Evolutionary conservation across 2,113 vertebrate genomes (phyloP), one percentile per base, ranked within the genome.

Genomic region (Ophthalmotilapia sp.): DNA sequence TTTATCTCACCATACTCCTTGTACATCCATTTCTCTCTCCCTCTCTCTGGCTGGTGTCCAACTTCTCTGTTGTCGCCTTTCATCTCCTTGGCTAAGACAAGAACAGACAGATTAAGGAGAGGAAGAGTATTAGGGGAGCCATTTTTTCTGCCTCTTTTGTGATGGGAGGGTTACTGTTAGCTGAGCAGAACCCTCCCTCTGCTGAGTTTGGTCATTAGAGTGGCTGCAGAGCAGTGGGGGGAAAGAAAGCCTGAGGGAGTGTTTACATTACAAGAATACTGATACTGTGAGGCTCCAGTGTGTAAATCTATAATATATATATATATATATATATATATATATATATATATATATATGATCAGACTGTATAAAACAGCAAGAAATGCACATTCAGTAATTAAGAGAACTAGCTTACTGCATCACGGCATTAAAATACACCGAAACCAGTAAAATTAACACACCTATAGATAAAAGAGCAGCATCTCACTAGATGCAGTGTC

Each of bases 71-170:
- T 85, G 45, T 85, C 79, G 60, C 56, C 87, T 92, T 93, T 94
- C 89, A 94, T 95, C 92, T 94, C 83, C 54, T 51, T 56, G 89
- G 65, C 82, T 87, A 73, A 90, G 85, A 90, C 88, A 89, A 85
- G 86, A 93, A 89, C 82, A 86, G 85, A 51, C 80, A 90, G 93
- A 94, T 93, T 93, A 93, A 87, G 65, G 75, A 83, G 90, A 87
- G 86, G 89, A 89, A 88, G 85, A 89, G 87, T 88, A 90, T 93
- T 89, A 93, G 75, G 80, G 51, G 86, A 91, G 89, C 68, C 88
- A 82, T 91, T 93, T 88, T 90, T 89, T 86, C 70, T 90, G 75
- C 81, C 80, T 84, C 82, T 86, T 42, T 49, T 87, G 90, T 91
- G 89, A 87, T 51, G 68, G 68, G 54, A 77, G 82, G 85, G 86